Conservation (phyloP, 2,113 vertebrate genomes). For the Terrapene triunguis region DNA sequence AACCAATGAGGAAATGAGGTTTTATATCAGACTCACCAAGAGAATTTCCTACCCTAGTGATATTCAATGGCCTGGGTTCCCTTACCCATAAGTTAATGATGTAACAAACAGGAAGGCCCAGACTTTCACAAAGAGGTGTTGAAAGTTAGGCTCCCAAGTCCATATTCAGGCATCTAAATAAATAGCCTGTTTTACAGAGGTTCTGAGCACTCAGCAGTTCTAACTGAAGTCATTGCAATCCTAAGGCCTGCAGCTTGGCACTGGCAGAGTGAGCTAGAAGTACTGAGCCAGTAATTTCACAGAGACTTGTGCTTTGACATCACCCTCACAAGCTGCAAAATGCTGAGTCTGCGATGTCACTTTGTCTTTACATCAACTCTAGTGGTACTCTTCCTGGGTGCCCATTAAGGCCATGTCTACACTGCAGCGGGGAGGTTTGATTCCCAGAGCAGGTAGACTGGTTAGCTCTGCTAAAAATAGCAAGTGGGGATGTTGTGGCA, state of each 20-base stretch:
- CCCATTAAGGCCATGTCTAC: neutral
- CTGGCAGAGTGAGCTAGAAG: neutral
- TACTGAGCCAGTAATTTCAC: accelerated
- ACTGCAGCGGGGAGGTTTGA: neutral
- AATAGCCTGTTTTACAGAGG: neutral
- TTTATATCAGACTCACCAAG: neutral
- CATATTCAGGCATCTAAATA: neutral
- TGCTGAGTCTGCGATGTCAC: accelerated
- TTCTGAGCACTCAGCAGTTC: neutral
- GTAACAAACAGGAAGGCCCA: neutral
- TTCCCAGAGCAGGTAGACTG: neutral
- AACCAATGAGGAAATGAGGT: neutral
- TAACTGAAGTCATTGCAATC: neutral
- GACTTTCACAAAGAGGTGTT: neutral
- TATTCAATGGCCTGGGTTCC: neutral
- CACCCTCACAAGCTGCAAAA: neutral
- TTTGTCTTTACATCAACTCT: neutral
- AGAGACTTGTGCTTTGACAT: neutral
- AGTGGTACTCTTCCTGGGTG: neutral
- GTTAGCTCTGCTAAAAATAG: neutral
- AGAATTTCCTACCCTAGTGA: neutral
- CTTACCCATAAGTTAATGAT: neutral
- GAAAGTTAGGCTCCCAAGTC: neutral
- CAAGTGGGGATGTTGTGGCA: neutral
- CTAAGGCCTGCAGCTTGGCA: accelerated